Evolutionary conservation across 2,797 vertebrate species (phyloP).

Genomic region (Champsocephalus gunnari): DNA sequence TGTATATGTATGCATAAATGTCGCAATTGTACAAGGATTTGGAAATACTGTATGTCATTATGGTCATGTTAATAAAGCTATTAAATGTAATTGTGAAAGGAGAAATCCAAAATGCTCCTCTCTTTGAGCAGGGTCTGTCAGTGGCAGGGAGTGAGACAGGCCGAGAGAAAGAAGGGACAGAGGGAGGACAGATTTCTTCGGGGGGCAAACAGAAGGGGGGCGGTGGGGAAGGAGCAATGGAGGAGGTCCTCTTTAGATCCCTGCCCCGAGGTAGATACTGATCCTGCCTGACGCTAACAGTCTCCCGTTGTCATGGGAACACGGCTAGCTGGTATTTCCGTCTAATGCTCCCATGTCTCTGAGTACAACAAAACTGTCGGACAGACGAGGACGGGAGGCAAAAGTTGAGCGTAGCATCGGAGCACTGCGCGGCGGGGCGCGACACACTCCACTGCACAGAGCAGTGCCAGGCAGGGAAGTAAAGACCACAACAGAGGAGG

Average conservation of each 20-base stretch:
- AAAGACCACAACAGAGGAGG: not conserved
- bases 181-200: slow-evolving; percentile 29
- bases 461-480: slow-evolving; percentile 16
- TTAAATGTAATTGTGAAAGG: not conserved
- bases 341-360: slow-evolving; percentile 49
- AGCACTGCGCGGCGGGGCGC: not conserved
- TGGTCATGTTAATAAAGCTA: no score
- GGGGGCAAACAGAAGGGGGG: slow-evolving; percentile 31
- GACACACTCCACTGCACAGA: no score
- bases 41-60: no score
- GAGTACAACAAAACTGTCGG: slow-evolving; percentile 57
- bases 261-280: slow-evolving; percentile 46
- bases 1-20: no score
- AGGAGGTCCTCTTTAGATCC: slow-evolving; percentile 53
- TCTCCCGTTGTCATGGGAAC: slow-evolving; percentile 79
- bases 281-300: slow-evolving; percentile 66
- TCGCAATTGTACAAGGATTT: no score
- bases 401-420: slow-evolving; percentile 13
- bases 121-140: slow-evolving; percentile 55
- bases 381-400: slow-evolving; percentile 20
- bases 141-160: slow-evolving; percentile 38
- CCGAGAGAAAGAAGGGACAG: slow-evolving; percentile 26
- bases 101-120: slow-evolving; percentile 34
- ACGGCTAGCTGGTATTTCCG: slow-evolving; percentile 57
- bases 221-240: slow-evolving; percentile 23